Percentiles rank a stretch among this genome's conserved stretches.
These are phyloP conservation scores for Ailurus styani DNA, from an alignment of 2,113 vertebrate species.

Conservation along the genomic window DNA sequence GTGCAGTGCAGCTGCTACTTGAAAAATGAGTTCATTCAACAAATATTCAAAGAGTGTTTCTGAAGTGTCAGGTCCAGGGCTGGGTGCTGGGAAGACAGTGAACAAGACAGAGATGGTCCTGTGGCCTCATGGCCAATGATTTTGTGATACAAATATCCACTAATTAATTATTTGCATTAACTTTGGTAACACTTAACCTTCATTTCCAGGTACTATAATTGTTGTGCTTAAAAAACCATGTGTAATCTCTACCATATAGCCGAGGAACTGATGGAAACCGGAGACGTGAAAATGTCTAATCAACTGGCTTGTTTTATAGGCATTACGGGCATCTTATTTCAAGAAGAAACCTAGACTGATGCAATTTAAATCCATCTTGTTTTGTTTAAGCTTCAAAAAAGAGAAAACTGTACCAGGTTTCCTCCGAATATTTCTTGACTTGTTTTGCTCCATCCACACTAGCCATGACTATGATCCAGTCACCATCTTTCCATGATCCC, in stretches of 20 bases:
- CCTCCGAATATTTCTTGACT: not conserved
- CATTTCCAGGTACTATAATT: not conserved
- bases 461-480: not conserved
- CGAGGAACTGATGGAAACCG: not conserved
- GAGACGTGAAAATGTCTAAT: not conserved
- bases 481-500: not conserved
- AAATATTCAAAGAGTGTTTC: not conserved
- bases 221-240: not conserved
- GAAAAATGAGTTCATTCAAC: conserved; percentile 1
- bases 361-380: conserved; percentile 14
- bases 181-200: not conserved
- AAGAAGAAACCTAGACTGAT: conserved; percentile 18
- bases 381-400: conserved; percentile 11
- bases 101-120: not conserved
- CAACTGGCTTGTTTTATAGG: not conserved
- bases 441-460: not conserved
- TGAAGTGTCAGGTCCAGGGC: not conserved
- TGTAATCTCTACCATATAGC: not conserved
- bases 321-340: not conserved
- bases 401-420: not conserved
- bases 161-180: not conserved
- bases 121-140: not conserved
- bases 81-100: not conserved
- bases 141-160: not conserved
- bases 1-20: not conserved